Evolutionary conservation across 2,888 invertebrate genomes (phyloP).

Genomic region (Dastarcus helophoroides): DNA sequence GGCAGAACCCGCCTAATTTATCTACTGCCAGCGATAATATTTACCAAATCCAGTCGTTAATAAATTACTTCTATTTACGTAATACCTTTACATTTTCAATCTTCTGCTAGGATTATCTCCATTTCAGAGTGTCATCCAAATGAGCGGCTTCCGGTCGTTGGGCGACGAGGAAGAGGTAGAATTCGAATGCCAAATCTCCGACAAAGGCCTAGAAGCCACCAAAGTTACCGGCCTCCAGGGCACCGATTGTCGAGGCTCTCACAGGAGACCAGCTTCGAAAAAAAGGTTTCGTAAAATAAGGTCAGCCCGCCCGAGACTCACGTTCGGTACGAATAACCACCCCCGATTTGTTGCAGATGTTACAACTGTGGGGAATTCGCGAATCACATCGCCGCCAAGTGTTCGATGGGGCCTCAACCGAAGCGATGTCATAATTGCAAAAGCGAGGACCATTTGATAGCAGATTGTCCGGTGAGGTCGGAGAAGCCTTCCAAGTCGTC

Average conservation of each 20-base stretch:
- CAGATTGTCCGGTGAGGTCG: conserved; percentile 65
- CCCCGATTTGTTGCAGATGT: conserved; percentile 47
- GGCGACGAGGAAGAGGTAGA: conserved; percentile 83
- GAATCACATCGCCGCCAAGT: conserved; percentile 86
- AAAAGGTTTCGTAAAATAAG: conserved; percentile 78
- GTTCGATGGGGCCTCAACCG: conserved; percentile 77
- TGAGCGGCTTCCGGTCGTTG: conserved; percentile 79
- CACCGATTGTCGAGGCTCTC: conserved; percentile 70
- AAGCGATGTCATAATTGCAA: conserved; percentile 87
- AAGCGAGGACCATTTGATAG: conserved; percentile 77
- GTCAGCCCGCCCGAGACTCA: conserved; percentile 38
- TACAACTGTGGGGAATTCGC: conserved; percentile 91
- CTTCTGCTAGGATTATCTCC: no score
- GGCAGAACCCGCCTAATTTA: no score
- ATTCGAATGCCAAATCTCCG: conserved; percentile 74
- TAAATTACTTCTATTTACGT: no score
- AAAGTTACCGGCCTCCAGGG: conserved; percentile 70
- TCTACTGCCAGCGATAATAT: no score
- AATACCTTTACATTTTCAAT: no score
- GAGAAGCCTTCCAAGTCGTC: no score
- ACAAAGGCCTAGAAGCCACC: conserved; percentile 79
- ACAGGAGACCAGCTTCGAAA: conserved; percentile 67
- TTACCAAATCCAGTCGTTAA: no score
- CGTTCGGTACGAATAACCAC: background rate
- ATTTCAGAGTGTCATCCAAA: conserved; percentile 79